A percentile compares a stretch with the other conserved stretches of the same genome.
Evolutionary conservation across 2,113 vertebrate species (phyloP).

Genomic region (Myxocyprinus asiaticus): DNA sequence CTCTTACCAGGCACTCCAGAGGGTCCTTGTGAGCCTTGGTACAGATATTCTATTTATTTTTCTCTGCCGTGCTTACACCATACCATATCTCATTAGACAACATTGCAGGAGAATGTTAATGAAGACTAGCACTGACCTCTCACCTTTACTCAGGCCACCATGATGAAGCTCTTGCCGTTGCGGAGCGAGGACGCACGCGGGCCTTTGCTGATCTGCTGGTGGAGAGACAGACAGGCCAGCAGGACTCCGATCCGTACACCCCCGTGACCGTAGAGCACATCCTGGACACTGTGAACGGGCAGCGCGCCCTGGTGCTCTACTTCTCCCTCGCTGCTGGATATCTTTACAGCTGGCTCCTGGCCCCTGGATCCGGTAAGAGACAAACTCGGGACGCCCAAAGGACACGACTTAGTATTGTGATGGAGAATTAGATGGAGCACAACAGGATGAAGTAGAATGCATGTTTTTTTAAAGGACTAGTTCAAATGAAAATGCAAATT

Average conservation of each 20-base stretch:
- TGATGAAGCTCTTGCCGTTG: conserved; percentile 90
- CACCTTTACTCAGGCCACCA: conserved; percentile 80
- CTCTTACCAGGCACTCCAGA: conserved; percentile 93
- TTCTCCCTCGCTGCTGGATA: conserved; percentile 91
- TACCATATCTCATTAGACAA: neutral
- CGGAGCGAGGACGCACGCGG: conserved; percentile 88
- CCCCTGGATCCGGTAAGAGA: conserved; percentile 86
- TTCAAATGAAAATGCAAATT: too few species aligned
- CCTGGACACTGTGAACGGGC: conserved; percentile 86
- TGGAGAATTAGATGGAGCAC: too few species aligned
- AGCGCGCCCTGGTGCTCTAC: conserved; percentile 90
- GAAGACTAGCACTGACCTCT: neutral
- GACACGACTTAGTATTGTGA: too few species aligned
- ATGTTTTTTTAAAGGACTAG: too few species aligned
- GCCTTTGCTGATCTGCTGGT: conserved; percentile 92
- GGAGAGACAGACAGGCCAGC: conserved; percentile 88
- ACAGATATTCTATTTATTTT: conserved; percentile 46
- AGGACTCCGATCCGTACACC: conserved; percentile 84
- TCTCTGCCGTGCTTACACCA: neutral
- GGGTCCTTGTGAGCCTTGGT: conserved; percentile 93
- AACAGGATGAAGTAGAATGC: too few species aligned
- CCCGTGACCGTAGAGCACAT: conserved; percentile 90
- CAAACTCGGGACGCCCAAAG: too few species aligned
- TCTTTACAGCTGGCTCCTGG: conserved; percentile 94
- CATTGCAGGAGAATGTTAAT: neutral